A percentile compares a stretch with the other conserved stretches of the same genome.
Evolutionary conservation across 2,888 invertebrate genomes (phyloP).

Genomic region (Xylocampa areola): DNA sequence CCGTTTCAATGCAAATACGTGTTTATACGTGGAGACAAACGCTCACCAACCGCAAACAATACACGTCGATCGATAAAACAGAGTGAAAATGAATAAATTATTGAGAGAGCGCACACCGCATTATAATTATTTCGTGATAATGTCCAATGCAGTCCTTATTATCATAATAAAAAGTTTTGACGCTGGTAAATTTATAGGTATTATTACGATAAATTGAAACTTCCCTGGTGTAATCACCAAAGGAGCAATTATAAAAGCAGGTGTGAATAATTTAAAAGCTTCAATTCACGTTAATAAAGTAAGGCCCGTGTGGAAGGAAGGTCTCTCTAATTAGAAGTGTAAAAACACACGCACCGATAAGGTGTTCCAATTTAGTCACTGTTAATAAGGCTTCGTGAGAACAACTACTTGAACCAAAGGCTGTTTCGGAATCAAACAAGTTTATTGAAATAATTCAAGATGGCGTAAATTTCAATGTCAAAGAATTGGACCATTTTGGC

Average conservation of each 20-base stretch:
- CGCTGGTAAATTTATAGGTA: slow-evolving; percentile 50
- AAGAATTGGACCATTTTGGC: slow-evolving; percentile 27
- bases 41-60: slow-evolving; percentile 70
- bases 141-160: slow-evolving; percentile 63
- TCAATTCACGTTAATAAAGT: slow-evolving; percentile 61
- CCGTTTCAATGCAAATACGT: slow-evolving; percentile 71
- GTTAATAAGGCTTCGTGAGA: slow-evolving; percentile 52
- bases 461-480: slow-evolving; percentile 21
- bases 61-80: slow-evolving; percentile 77
- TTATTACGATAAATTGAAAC: slow-evolving; percentile 54
- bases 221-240: slow-evolving; percentile 37
- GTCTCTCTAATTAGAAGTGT: slow-evolving; percentile 63
- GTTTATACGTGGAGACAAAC: slow-evolving; percentile 67
- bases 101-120: slow-evolving; percentile 64
- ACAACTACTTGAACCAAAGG: slow-evolving; percentile 28
- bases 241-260: slow-evolving; percentile 55
- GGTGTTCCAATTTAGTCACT: slow-evolving; percentile 57
- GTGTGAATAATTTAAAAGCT: slow-evolving; percentile 60
- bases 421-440: slow-evolving; percentile 34
- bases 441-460: slow-evolving; percentile 25
- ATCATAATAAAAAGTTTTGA: slow-evolving; percentile 61
- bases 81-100: slow-evolving; percentile 81
- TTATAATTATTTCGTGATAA: slow-evolving; percentile 75
- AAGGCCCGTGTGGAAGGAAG: slow-evolving; percentile 42
- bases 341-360: slow-evolving; percentile 63